These are phyloP conservation scores for Drosophila sulfurigaster DNA, from an alignment of 1,140 invertebrate species.

Conservation along the genomic window DNA sequence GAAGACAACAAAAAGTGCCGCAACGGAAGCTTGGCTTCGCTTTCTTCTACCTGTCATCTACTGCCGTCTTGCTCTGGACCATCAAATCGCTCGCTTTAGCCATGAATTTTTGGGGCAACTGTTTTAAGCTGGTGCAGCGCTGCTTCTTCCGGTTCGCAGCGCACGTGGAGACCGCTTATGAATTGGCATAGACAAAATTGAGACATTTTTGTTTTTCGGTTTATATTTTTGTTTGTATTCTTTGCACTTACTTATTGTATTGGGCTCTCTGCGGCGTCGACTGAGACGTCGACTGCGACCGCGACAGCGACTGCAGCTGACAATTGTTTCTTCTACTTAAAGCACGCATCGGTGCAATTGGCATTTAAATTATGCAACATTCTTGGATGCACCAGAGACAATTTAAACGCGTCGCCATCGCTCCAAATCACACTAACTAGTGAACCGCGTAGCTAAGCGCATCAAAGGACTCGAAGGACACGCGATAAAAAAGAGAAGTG, in stretches of 20 bases:
- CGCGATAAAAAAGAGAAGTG: background rate
- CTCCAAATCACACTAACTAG: constrained; percentile 41
- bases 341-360: constrained; percentile 55
- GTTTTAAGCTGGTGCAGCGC: background rate
- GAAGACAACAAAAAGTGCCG: constrained; percentile 12
- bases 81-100: constrained; percentile 18
- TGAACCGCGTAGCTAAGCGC: constrained; percentile 40
- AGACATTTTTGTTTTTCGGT: constrained; percentile 25
- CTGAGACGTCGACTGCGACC: constrained; percentile 14
- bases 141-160: constrained; percentile 57
- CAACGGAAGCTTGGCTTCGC: constrained; percentile 34
- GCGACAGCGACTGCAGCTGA: background rate
- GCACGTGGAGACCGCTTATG: constrained; percentile 44
- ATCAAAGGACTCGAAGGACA: constrained; percentile 1
- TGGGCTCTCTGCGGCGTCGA: background rate
- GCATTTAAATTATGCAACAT: constrained; percentile 70
- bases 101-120: constrained; percentile 38
- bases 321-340: constrained; percentile 48
- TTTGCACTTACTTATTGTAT: background rate
- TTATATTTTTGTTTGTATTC: constrained; percentile 16
- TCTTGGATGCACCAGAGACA: constrained; percentile 58
- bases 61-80: constrained; percentile 25
- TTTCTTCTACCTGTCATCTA: too few relatives aligned
- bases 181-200: constrained; percentile 37
- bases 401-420: constrained; percentile 63